Percentiles rank a stretch among this genome's conserved stretches.
Conservation (phyloP, 2,888 invertebrate genomes). For the Sclerodermus sp. region DNA sequence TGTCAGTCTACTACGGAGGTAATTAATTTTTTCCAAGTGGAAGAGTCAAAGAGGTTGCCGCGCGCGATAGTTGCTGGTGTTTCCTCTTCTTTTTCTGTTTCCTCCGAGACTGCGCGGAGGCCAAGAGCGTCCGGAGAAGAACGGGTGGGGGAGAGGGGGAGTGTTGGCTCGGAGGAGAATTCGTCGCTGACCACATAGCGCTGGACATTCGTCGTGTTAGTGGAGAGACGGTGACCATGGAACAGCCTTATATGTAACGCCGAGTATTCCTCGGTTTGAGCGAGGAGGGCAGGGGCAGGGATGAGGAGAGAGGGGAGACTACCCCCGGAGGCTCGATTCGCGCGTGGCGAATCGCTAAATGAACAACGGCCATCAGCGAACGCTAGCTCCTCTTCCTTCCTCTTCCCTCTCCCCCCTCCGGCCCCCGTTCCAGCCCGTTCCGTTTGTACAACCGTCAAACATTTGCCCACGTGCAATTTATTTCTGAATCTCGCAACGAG, state of each 20-base stretch:
- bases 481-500: background rate
- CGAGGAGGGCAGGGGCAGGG: background rate
- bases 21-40: background rate
- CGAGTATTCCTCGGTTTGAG: too few species aligned
- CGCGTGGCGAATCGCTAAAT: constrained; percentile 13
- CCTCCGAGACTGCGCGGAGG: too few species aligned
- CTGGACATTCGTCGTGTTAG: too few species aligned
- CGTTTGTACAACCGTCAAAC: background rate
- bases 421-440: too few species aligned
- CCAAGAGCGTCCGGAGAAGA: background rate
- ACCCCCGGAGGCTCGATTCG: constrained; percentile 6
- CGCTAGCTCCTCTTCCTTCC: background rate
- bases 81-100: background rate
- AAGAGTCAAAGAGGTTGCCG: background rate
- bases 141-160: background rate
- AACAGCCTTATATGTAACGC: too few species aligned
- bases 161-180: background rate
- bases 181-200: too few species aligned
- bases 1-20: background rate
- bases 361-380: constrained; percentile 8
- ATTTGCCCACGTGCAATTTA: background rate
- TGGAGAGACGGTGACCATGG: too few species aligned
- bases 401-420: too few species aligned
- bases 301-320: background rate
- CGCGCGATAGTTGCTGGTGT: background rate